Evolutionary conservation across 2,113 vertebrate genomes (phyloP), one percentile per base, ranked within the genome.

Genomic region (Actenoides hombroni): DNA sequence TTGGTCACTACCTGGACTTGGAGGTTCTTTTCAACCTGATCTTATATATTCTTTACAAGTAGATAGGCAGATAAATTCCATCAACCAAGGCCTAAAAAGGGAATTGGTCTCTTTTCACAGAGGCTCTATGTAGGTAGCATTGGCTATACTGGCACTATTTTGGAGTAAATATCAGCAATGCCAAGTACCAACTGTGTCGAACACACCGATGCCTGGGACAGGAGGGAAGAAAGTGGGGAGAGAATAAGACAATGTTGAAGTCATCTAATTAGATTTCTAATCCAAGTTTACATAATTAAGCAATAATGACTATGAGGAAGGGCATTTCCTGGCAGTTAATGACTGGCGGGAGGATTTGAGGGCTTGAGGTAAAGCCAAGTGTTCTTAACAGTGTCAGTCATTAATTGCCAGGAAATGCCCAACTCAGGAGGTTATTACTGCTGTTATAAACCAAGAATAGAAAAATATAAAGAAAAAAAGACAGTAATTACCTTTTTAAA

Each of bases 361-460:
- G 63, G 70, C 91, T 96, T 96, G 96, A 95, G 95, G 96, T 95
- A 97, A 96, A 96, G 91, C 96, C 95, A 97, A 97, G 63, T 60
- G 83, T 93, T 96, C 95, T 97, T 97, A 97, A 96, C 94, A 92
- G 92, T 96, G 96, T 96, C 96, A 96, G 91, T 94, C 96, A 96
- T 96, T 96, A 97, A 96, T 96, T 92, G 95, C 91, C 92, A 97
- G 96, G 96, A 97, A 97, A 96, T 96, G 94, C 94, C 96, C 96
- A 92, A 77, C 96, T 96, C 95, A 94, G 95, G 92, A 96, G 96
- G 96, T 94, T 97, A 96, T 97, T 95, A 96, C 86, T 94, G 95
- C 92, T 91, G 95, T 97, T 97, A 97, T 96, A 97, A 97, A 97
- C 92, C 81, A 87, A 95, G 95, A 97, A 97, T 95, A 96, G 95